Evolutionary conservation across 2,888 invertebrate species (phyloP), one percentile per base, ranked within the genome.

Genomic region (Chrysodeixis includens): DNA sequence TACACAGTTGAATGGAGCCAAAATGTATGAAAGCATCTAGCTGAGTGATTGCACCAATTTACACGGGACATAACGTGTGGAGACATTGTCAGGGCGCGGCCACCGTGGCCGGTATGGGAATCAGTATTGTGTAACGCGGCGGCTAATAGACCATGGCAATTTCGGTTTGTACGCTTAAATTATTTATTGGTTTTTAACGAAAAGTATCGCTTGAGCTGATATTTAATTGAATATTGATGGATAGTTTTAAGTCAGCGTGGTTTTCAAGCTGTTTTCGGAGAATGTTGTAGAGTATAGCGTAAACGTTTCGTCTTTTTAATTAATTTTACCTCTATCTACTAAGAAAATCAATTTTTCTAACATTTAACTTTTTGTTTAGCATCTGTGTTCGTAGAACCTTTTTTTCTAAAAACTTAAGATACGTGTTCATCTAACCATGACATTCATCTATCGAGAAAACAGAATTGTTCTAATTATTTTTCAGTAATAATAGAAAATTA

Each of bases 31-130:
- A 88, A 87, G 72, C 77, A 71, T 63, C 82, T 85, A 86, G 84
- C 76, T 81, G 80, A 79, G 75, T 79, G 79, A 85, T 87, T 88
- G 85, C 78, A 84, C 82, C 84, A 88, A 89, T 90, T 92, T 89
- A 90, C 90, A 90, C 90, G 90, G 90, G 86, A 87, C 87, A 86
- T 90, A 86, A 86, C 81, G 82, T 86, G 81, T 79, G 82, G 83
- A 83, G 80, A 78, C 75, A 88, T 91, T 91, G 91, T 91, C 69
- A 72, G 66, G 56, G 85, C 8, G 74, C 90, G 88, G 66, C 46
- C 73, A 88, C 88, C 92, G 90, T 92, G 78, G 81, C 86, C 74
- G 74, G 83, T 84, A 88, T 91, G 91, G 88, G 88, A 90, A 90
- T 84, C 74, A 69, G 62, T 77, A 78, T 76, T 80, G 74, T 77